Percentiles rank a stretch among this genome's conserved stretches.
Evolutionary conservation across 2,113 vertebrate species (phyloP).

Genomic region (Microcebus tavaratra): DNA sequence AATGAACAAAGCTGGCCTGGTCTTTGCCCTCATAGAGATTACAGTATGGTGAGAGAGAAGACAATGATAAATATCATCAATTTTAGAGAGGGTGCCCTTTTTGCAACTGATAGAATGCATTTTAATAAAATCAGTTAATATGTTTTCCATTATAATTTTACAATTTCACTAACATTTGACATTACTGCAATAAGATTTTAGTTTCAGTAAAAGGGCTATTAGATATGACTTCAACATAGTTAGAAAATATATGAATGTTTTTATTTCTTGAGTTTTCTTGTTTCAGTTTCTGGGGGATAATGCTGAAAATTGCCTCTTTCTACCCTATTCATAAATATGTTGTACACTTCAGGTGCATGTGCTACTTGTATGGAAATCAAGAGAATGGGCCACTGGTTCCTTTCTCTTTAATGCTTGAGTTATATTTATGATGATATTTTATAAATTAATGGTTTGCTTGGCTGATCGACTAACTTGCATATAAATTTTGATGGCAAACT

Average conservation of each 20-base stretch:
- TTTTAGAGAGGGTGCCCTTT: background rate
- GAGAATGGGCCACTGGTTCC: background rate
- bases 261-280: conserved; percentile 39
- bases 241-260: background rate
- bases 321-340: background rate
- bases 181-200: background rate
- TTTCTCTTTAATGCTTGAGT: background rate
- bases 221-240: background rate
- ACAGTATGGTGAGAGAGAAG: background rate
- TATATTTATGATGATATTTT: conserved; percentile 40
- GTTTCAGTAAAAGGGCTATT: background rate
- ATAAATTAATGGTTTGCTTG: conserved; percentile 38
- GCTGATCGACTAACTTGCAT: conserved; percentile 20
- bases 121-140: background rate
- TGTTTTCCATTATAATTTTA: background rate
- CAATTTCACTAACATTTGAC: background rate
- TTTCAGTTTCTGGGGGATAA: background rate
- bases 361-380: background rate
- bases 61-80: background rate
- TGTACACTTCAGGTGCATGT: background rate
- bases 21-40: background rate
- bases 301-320: background rate
- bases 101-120: background rate
- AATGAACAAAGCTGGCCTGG: background rate
- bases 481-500: background rate